Base-by-base conservation (phyloP, 2,797 vertebrate species). In the Valencia hispanica region DNA sequence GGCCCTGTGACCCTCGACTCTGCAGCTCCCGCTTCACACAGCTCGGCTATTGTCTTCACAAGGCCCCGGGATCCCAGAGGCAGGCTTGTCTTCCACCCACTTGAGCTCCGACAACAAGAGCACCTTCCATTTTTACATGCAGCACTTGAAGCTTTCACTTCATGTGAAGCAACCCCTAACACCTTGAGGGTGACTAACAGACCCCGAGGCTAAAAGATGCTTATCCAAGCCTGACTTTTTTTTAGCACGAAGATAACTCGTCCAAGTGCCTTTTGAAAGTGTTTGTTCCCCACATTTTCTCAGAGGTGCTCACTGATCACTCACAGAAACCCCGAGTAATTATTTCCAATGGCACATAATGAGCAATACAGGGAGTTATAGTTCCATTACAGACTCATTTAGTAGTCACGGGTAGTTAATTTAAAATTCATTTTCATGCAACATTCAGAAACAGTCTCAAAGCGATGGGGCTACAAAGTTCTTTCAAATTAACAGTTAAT, bases 41-140 rank as follows among this genome's bases (percentile, higher is more conserved):
- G 87, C 90, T 78, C 7, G 3, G 68, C 86, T 80, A 90, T 94
- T 95, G 94, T 95, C 92, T 90, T 83, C 80, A 22, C 27, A 74
- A 80, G 88, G 77, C 88, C 77, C 34, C 73, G 1, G 8, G 85
- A 88, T 90, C 92, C 89, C 82, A 43, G 91, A 88, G 93, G 89
- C 86, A 90, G 91, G 83, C 84, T 83, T 91, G 90, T 94, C 91
- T 76, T 89, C 87, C 95, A 96, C 95, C 93, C 94, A 94, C 94
- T 95, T 90, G 76, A 95, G 83, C 91, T 79, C 86, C 84, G 89
- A 92, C 91, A 93, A 93, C 94, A 88, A 86, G 84, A 92, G 89
- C 89, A 84, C 91, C 94, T 94, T 95, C 95, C 94, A 94, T 94
- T 95, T 95, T 95, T 95, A 94, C 93, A 94, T 70, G 79, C 87